Conservation (phyloP, 2,113 vertebrate genomes). For the Zosterops pallidus region DNA sequence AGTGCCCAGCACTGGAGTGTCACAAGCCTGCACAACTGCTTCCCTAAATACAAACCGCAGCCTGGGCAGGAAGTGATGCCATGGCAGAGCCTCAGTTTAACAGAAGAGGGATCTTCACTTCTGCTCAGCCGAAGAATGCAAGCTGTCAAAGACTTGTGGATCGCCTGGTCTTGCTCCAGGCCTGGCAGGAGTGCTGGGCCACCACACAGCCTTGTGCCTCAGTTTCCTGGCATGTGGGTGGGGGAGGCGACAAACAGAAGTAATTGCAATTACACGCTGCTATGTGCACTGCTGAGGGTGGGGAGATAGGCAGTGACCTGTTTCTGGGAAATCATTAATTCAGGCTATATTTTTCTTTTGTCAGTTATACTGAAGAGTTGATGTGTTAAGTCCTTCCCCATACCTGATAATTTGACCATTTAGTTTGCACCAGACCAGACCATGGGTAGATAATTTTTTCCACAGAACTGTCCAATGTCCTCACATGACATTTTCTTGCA, state of each 20-base stretch:
- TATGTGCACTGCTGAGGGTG: not conserved
- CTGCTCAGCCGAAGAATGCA: not conserved
- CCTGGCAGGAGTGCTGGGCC: not conserved
- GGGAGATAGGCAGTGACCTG: not conserved
- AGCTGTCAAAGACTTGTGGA: not conserved
- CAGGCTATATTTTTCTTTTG: not conserved
- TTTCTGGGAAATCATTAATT: not conserved
- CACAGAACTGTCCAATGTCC: not conserved
- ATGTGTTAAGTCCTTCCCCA: not conserved
- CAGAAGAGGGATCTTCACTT: not conserved
- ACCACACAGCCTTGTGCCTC: not conserved
- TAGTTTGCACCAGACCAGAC: not conserved
- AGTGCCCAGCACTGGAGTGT: not conserved
- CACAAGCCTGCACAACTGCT: rapidly evolving
- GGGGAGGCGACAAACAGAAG: not conserved
- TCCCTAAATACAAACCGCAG: not conserved
- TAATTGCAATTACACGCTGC: not conserved
- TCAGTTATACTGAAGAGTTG: not conserved
- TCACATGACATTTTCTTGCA: not conserved
- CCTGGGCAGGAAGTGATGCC: not conserved
- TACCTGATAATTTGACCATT: not conserved
- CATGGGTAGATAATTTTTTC: not conserved
- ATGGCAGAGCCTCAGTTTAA: rapidly evolving
- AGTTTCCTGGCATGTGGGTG: not conserved
- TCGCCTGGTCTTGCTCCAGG: not conserved